Conservation (phyloP, 2,888 invertebrate species). For the Drosophila sordidapex region DNA sequence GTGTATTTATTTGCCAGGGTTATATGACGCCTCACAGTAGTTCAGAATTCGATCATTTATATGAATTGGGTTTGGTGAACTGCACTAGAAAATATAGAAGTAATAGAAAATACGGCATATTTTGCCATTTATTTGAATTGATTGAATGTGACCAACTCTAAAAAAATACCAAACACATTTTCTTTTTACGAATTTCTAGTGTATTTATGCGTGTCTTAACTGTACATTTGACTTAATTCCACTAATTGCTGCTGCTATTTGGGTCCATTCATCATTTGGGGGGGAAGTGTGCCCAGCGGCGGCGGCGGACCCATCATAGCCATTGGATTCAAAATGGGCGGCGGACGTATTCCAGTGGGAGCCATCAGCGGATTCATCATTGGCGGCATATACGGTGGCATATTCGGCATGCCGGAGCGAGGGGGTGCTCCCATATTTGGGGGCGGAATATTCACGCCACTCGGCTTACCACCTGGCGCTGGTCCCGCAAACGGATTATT, state of each 20-base stretch:
- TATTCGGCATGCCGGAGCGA: constrained; percentile 88
- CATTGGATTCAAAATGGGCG: constrained; percentile 91
- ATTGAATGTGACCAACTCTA: constrained; percentile 1
- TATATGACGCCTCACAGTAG: no score
- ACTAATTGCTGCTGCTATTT: constrained; percentile 72
- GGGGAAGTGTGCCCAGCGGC: constrained; percentile 90
- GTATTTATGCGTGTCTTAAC: constrained; percentile 44
- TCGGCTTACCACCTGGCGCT: constrained; percentile 85
- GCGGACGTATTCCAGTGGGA: constrained; percentile 86
- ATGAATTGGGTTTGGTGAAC: background rate
- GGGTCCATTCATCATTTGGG: constrained; percentile 89
- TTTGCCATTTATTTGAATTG: background rate
- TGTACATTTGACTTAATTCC: constrained; percentile 32
- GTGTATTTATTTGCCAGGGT: no score
- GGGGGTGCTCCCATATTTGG: constrained; percentile 87
- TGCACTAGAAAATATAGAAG: background rate
- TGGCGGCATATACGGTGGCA: constrained; percentile 87
- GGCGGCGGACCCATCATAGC: constrained; percentile 90
- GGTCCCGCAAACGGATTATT: constrained; percentile 93
- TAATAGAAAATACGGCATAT: background rate
- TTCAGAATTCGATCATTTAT: background rate
- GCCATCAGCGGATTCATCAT: constrained; percentile 91
- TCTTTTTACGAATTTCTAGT: constrained; percentile 4
- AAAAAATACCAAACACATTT: background rate
- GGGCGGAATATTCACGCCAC: constrained; percentile 93